Base-by-base conservation (phyloP, 2,888 invertebrate species). In the Liopterus haemorrhoidalis region DNA sequence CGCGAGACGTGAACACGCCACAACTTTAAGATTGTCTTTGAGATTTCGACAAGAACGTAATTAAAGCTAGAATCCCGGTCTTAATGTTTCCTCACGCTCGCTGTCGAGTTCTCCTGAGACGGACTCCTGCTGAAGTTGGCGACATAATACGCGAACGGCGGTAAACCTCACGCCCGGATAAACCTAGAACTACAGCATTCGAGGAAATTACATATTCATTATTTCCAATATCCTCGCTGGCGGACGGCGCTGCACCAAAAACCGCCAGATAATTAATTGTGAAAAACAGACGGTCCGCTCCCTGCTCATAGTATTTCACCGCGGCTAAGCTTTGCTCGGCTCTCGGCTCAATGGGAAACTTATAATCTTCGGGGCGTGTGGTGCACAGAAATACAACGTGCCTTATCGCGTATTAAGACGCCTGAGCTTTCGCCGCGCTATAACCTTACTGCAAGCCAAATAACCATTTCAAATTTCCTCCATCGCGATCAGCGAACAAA, bases 41-140 rank as follows among this genome's bases (percentile, higher is more conserved):
- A 55, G 55, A 54, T 57, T 55, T 54, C 54, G 51, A 57, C 54
- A 52, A 51, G 55, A 44, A 53, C 50, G 52, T 54, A 54, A 55
- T 57, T 54, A 54, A 46, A 54, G 50, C 50, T 38, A 48, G 51
- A 46, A 44, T 46, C 46, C 48, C 45, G 33, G 39, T 47, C 48
- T 51, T 50, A 46, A 54, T 51, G 49, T 50, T 49, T 48, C 47
- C 51, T 37, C 44, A 48, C 49, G 43, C 44, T 37, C 49, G 48
- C 44, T 41, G 48, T 49, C 46, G 43, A 47, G 49, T 49, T 49
- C 15, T 24, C 28, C 5, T 11, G 43, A 19, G 28, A 22, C 31
- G 38, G 11, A 38, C 39, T 38, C 27, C 45, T 39, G 38, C 45
- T 39, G 38, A 38, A 39, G 19, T 39, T 33, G 25, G 28, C 18